A percentile compares a stretch with the other conserved stretches of the same genome.
phyloP scores from a whole-genome alignment of 2,797 vertebrate genomes.

The Protosalanx chinensis region DNA sequence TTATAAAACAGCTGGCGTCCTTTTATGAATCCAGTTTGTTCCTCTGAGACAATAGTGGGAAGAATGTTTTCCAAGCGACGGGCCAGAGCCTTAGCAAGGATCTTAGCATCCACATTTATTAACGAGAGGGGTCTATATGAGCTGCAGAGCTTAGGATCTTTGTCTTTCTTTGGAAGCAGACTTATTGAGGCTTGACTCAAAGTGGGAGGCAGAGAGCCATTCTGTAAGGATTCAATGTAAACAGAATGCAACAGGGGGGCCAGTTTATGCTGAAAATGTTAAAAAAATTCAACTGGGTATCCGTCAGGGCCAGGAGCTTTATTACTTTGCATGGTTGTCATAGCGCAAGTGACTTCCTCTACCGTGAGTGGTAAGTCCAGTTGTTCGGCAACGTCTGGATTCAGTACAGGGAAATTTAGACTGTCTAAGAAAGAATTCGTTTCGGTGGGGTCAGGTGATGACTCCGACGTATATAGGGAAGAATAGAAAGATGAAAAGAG shows the following conservation, averaged over 20 bases:
- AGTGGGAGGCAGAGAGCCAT: slow-evolving; percentile 1
- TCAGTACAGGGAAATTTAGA: background rate
- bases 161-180: background rate
- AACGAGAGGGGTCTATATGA: too few relatives aligned
- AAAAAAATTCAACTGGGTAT: slow-evolving; percentile 22
- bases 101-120: too few relatives aligned
- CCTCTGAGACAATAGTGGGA: too few relatives aligned
- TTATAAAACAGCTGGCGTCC: too few relatives aligned
- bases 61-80: too few relatives aligned
- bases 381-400: too few relatives aligned
- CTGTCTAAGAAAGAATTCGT: background rate
- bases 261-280: background rate
- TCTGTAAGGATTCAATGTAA: background rate
- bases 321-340: too few relatives aligned
- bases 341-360: too few relatives aligned
- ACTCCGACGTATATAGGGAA: background rate
- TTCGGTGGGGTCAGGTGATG: background rate
- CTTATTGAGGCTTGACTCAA: background rate
- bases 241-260: background rate
- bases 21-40: too few relatives aligned
- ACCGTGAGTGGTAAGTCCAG: too few relatives aligned
- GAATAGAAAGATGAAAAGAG: background rate
- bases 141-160: slow-evolving; percentile 11
- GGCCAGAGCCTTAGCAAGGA: too few relatives aligned
- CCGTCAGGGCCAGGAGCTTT: too few relatives aligned